Base-by-base conservation (phyloP, 2,113 vertebrate species). In the Oryzias woworae region DNA sequence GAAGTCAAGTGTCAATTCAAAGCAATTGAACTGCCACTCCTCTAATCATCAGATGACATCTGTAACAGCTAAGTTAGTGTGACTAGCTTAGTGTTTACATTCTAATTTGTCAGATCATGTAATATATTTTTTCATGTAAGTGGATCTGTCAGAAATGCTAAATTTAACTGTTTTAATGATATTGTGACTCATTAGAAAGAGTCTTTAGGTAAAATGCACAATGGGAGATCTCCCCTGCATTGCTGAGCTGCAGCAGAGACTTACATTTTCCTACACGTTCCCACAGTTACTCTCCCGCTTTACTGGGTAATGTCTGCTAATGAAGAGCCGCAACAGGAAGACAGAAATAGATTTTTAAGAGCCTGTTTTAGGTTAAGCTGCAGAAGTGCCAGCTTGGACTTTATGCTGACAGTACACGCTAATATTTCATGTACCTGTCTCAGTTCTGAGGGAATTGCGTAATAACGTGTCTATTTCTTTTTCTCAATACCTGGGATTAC, bases 191-290 rank as follows among this genome's bases (percentile, higher is more conserved):
- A 64, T 84, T 81, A 75, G 18, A 59, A 63, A 69, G 80, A 23
- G 70, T 46, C 79, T 66, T 77, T 83, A 78, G 87, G 83, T 85
- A 83, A 80, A 83, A 54, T 73, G 62, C 43, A 69, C 57, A 54
- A 67, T 61, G 83, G 84, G 81, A 87, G 85, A 81, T 65, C 68
- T 72, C 78, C 71, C 20, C 54, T 62, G 60, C 75, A 75, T 77
- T 14, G 41, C 66, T 64, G 58, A 41, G 74, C 74, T 71, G 66
- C 61, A 71, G 66, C 61, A 4, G 74, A 71, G 84, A 85, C 81
- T 87, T 85, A 87, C 0, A 77, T 86, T 90, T 90, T 89, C 82
- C 86, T 78, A 84, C 75, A 77, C 58, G 81, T 85, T 85, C 85
- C 82, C 77, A 78, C 82, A 85, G 78, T 65, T 51, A 3, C 66